phyloP scores from a whole-genome alignment of 2,888 invertebrate species.

The Rhingia campestris region DNA sequence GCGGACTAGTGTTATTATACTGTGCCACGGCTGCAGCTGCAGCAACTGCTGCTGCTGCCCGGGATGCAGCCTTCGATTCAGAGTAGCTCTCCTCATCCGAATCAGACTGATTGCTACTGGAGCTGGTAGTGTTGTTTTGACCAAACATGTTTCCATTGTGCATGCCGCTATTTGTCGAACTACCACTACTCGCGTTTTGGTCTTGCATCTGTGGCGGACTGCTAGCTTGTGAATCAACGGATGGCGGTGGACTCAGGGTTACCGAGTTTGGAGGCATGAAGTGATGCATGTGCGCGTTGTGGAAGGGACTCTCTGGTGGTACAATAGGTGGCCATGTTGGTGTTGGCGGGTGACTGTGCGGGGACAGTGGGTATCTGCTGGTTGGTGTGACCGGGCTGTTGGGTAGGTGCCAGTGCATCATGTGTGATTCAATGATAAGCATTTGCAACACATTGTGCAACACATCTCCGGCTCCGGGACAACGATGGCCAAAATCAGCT shows the following conservation, averaged over 20 bases:
- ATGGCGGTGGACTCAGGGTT: constrained; percentile 94
- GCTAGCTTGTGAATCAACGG: constrained; percentile 93
- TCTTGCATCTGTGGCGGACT: constrained; percentile 92
- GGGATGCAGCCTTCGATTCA: constrained; percentile 75
- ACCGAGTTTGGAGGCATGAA: constrained; percentile 93
- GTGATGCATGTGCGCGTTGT: constrained; percentile 86
- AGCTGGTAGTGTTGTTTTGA: constrained; percentile 83
- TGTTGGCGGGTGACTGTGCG: constrained; percentile 91
- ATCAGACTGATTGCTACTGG: constrained; percentile 90
- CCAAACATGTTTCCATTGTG: constrained; percentile 73
- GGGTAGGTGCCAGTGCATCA: constrained; percentile 90
- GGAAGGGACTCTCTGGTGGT: constrained; percentile 83
- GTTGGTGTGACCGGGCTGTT: constrained; percentile 92
- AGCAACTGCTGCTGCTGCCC: constrained; percentile 75
- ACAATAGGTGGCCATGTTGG: constrained; percentile 87
- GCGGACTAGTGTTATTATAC: constrained; percentile 82
- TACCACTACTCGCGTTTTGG: constrained; percentile 77
- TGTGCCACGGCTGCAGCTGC: constrained; percentile 82
- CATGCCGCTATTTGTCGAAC: constrained; percentile 52
- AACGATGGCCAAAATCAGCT: constrained; percentile 94
- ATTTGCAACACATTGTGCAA: constrained; percentile 96
- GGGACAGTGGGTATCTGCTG: constrained; percentile 90
- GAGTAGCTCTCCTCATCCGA: constrained; percentile 89
- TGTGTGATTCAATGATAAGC: constrained; percentile 91
- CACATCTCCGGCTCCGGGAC: constrained; percentile 96